Conservation (phyloP, 1,140 invertebrate genomes). For the Achatina immaculata region DNA sequence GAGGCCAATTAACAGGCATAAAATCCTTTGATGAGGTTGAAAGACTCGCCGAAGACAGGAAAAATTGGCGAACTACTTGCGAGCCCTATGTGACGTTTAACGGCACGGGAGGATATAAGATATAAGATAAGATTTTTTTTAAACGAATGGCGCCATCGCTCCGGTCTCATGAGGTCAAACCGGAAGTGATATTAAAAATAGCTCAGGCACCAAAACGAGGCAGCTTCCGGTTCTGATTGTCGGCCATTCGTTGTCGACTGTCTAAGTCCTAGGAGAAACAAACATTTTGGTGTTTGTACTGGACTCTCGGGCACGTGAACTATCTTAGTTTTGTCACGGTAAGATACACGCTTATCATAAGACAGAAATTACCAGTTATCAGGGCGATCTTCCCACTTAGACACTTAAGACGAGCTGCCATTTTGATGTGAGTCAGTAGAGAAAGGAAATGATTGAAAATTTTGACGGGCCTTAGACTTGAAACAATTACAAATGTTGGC, state of each 20-base stretch:
- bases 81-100: too few species aligned
- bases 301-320: not conserved
- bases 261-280: not conserved
- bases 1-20: too few species aligned
- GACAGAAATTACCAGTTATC: not conserved
- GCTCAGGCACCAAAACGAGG: conserved; percentile 12
- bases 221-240: conserved; percentile 15
- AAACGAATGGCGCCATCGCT: not conserved
- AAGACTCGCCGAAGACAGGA: too few species aligned
- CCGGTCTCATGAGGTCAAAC: not conserved
- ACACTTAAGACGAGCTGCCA: not conserved
- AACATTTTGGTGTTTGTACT: too few species aligned
- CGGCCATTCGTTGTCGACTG: not conserved
- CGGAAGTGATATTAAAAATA: conserved; percentile 7
- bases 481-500: too few species aligned
- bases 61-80: too few species aligned
- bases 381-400: not conserved
- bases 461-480: not conserved
- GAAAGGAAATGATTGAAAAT: conserved; percentile 23
- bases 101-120: too few species aligned
- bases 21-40: too few species aligned
- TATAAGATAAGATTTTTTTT: too few species aligned
- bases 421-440: conserved; percentile 21
- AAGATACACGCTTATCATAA: not conserved
- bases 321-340: not conserved